phyloP scores from a whole-genome alignment of 2,888 invertebrate species.

The Craniophora ligustri region DNA sequence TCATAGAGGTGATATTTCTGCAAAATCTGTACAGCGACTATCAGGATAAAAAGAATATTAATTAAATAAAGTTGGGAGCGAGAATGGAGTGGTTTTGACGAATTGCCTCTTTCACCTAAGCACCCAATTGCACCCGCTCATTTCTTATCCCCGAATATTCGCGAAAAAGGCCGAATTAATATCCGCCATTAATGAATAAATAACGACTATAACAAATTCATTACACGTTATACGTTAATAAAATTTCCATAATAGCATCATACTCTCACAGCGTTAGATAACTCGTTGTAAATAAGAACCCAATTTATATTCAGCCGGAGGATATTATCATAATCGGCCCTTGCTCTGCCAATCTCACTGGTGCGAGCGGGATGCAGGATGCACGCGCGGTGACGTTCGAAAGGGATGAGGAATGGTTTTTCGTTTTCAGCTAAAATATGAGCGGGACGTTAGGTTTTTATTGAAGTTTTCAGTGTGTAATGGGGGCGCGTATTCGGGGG shows the following conservation, averaged over 20 bases:
- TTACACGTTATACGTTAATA: conserved; percentile 68
- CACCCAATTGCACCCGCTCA: background rate
- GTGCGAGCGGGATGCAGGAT: conserved; percentile 55
- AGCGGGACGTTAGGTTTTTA: conserved; percentile 73
- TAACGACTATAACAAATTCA: conserved; percentile 57
- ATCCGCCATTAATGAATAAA: conserved; percentile 36
- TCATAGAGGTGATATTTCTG: too few relatives aligned
- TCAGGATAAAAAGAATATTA: too few relatives aligned
- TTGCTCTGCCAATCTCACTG: conserved; percentile 50
- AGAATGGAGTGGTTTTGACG: too few relatives aligned
- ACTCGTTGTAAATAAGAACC: conserved; percentile 84
- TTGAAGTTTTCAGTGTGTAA: conserved; percentile 73
- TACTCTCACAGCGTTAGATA: conserved; percentile 75
- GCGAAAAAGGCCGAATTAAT: conserved; percentile 11
- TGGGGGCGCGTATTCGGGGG: conserved; percentile 51
- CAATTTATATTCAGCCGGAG: conserved; percentile 82
- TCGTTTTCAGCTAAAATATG: conserved; percentile 65
- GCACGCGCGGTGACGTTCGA: conserved; percentile 34
- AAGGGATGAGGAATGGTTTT: conserved; percentile 55
- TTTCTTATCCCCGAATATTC: background rate
- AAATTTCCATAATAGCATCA: conserved; percentile 77
- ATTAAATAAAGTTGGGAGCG: too few relatives aligned
- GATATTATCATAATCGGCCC: conserved; percentile 80
- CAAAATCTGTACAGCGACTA: too few relatives aligned
- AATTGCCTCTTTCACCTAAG: background rate